Evolutionary conservation across 1,140 invertebrate genomes (phyloP), one percentile per base, ranked within the genome.

Genomic region (Danaus plexippus): DNA sequence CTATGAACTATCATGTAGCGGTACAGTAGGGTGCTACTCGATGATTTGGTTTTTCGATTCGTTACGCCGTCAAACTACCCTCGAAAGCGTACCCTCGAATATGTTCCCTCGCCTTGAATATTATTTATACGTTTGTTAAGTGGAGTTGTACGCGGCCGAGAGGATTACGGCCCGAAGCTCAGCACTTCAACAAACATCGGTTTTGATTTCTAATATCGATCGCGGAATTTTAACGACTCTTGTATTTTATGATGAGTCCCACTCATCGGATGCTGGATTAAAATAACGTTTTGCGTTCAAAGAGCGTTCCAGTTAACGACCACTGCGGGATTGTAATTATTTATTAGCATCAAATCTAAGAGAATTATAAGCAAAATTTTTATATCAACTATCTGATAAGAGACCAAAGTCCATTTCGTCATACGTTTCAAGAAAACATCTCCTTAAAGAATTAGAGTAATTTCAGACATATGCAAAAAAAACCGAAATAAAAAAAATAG

Each of bases 21-120:
- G 75, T 77, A 72, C 74, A 72, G 71, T 77, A 85, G 83, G 83
- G 83, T 80, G 80, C 80, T 75, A 85, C 83, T 87, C 81, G 81
- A 87, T 87, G 83, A 87, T 87, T 87, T 87, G 83, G 83, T 87
- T 87, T 87, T 84, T 82, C 83, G 83, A 87, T 87, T 87, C 83
- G 83, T 87, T 87, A 87, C 81, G 83, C 83, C 73, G 81, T 80
- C 83, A 85, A 86, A 85, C 81, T 85, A 87, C 83, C 81, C 83
- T 81, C 75, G 74, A 74, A 66, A 69, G 67, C 69, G 71, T 77
- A 80, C 79, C 81, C 80, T 79, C 79, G 77, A 83, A 82, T 82
- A 80, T 80, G 83, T 82, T 82, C 83, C 81, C 81, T 81, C 77
- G 75, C 73, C 80, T 80, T 83, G 79, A 84, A 80, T 87, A 87